These are phyloP conservation scores for Archocentrus centrarchus DNA, from an alignment of 2,113 vertebrate genomes.

Conservation along the genomic window DNA sequence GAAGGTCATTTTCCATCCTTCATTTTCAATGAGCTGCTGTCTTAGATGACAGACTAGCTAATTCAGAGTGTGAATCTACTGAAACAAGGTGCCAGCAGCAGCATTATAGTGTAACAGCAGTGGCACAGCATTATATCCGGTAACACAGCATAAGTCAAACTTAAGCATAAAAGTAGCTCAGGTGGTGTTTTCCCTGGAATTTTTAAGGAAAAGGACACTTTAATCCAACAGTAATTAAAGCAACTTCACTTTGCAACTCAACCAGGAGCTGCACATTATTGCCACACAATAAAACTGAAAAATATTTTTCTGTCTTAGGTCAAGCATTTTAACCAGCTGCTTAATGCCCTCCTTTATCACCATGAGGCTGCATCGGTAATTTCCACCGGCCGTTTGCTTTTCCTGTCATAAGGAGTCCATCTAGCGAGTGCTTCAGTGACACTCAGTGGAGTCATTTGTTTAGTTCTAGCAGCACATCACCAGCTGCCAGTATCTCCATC, in stretches of 20 bases:
- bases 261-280: not conserved
- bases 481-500: not conserved
- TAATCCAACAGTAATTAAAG: not conserved
- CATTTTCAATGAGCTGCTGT: not conserved
- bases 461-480: not conserved
- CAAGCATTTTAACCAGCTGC: not conserved
- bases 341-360: not conserved
- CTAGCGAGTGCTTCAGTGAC: not conserved
- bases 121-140: not conserved
- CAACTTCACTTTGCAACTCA: not conserved
- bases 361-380: not conserved
- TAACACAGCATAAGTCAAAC: not conserved
- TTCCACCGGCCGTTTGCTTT: not conserved
- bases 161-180: not conserved
- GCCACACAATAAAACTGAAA: too few relatives aligned
- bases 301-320: not conserved
- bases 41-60: not conserved
- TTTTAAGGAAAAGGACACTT: not conserved
- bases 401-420: not conserved
- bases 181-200: not conserved
- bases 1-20: conserved; percentile 1
- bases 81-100: conserved; percentile 1
- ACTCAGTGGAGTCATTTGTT: not conserved
- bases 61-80: not conserved
- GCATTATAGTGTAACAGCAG: not conserved